Percentiles rank a stretch among this genome's conserved stretches.
Evolutionary conservation across 64 coral and sea anemone genomes (phyloP).

Genomic region (Acropora tenuis): DNA sequence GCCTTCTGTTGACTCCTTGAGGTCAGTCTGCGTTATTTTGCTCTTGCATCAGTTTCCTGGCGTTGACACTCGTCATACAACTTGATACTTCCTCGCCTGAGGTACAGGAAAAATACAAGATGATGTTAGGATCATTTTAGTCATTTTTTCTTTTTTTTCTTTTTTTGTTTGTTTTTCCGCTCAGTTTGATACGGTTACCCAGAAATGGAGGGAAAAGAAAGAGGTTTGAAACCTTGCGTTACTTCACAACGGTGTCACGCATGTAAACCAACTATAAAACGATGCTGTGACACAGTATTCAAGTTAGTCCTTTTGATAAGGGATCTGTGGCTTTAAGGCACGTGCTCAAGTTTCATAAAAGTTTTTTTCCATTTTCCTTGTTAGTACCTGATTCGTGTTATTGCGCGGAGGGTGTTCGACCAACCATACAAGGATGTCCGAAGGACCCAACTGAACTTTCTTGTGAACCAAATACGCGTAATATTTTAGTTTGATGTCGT

Average conservation of each 20-base stretch:
- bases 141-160: too few species aligned
- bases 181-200: too few species aligned
- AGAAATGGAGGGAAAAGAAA: too few species aligned
- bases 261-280: background rate
- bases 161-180: too few species aligned
- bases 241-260: background rate
- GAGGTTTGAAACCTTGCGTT: background rate
- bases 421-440: too few species aligned
- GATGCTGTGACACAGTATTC: background rate
- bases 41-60: too few species aligned
- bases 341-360: background rate
- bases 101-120: background rate
- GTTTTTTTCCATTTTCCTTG: background rate
- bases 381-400: background rate
- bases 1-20: too few species aligned
- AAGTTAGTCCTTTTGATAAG: background rate
- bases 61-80: too few species aligned
- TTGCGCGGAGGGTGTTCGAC: background rate
- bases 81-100: background rate
- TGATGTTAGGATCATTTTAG: too few species aligned
- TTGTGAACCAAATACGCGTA: background rate
- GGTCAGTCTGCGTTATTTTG: too few species aligned
- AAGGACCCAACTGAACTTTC: background rate
- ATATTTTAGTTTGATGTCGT: background rate
- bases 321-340: background rate